Evolutionary conservation across 2,888 invertebrate genomes (phyloP).

Genomic region (Dicranocentrus wangi): DNA sequence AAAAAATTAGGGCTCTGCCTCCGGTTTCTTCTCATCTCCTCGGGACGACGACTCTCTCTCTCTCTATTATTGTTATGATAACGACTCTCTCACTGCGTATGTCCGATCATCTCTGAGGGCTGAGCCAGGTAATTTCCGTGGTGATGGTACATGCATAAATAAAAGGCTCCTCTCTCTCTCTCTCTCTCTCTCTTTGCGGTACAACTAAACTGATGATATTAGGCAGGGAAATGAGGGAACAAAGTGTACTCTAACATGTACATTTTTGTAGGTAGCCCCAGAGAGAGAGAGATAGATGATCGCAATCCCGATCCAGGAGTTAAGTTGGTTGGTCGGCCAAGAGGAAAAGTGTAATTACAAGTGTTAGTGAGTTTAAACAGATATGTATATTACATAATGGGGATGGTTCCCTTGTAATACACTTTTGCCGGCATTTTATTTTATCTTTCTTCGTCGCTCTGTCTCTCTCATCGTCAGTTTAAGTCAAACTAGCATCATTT

Average conservation of each 20-base stretch:
- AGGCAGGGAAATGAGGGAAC: no score
- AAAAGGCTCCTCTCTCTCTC: not conserved
- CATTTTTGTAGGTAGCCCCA: no score
- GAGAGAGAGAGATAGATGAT: no score
- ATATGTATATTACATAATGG: constrained; percentile 64
- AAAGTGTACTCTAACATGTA: no score
- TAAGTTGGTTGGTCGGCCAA: no score
- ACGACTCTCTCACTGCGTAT: not conserved
- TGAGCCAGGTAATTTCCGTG: not conserved
- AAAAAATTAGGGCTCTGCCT: not conserved
- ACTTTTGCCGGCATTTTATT: constrained; percentile 41
- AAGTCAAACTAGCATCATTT: not conserved
- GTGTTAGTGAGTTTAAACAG: constrained; percentile 64
- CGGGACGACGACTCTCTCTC: no score
- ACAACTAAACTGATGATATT: not conserved
- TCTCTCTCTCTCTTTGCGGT: not conserved
- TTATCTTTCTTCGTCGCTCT: constrained; percentile 16
- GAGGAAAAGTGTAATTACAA: constrained; percentile 62
- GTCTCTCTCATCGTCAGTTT: not conserved
- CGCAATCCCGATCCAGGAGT: no score
- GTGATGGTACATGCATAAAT: constrained; percentile 2
- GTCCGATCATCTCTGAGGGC: no score
- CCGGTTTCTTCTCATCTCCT: not conserved
- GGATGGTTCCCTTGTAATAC: constrained; percentile 57
- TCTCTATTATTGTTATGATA: constrained; percentile 1